Conservation (phyloP, 1,140 invertebrate species). For the Megalonaias nervosa region DNA sequence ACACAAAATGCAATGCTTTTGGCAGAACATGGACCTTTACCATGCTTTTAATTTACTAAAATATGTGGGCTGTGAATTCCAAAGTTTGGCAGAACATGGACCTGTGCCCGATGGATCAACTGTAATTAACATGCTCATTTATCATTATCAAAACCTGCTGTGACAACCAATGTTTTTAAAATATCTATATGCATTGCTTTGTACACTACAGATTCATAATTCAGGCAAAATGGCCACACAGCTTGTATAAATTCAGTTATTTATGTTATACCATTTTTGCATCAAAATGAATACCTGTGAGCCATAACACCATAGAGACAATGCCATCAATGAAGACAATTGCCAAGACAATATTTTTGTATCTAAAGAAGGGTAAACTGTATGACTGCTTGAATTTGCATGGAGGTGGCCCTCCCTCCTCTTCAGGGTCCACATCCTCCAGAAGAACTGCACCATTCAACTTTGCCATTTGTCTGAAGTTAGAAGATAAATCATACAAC, state of each 20-base stretch:
- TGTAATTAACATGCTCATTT: neutral
- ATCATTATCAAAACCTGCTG: neutral
- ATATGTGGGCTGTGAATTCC: too few relatives aligned
- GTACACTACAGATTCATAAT: neutral
- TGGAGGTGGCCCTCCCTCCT: too few relatives aligned
- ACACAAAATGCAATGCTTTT: too few relatives aligned
- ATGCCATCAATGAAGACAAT: slow-evolving; percentile 55
- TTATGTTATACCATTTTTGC: neutral
- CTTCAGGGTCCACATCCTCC: too few relatives aligned
- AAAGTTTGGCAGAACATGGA: too few relatives aligned
- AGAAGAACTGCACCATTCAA: too few relatives aligned
- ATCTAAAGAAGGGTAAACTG: slow-evolving; percentile 53
- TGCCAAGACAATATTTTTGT: slow-evolving; percentile 42
- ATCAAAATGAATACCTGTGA: slow-evolving; percentile 49
- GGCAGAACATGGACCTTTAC: too few relatives aligned
- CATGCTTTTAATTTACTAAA: too few relatives aligned
- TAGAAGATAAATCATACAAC: too few relatives aligned
- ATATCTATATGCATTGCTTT: neutral
- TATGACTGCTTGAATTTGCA: slow-evolving; percentile 18
- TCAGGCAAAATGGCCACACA: neutral
- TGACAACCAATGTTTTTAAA: neutral
- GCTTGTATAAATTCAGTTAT: neutral
- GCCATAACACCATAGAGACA: slow-evolving; percentile 51
- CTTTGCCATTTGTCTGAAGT: too few relatives aligned
- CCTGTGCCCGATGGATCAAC: too few relatives aligned